Percentiles rank a stretch among this genome's conserved stretches.
Conservation (phyloP, 2,888 invertebrate species). For the Tuta absoluta region DNA sequence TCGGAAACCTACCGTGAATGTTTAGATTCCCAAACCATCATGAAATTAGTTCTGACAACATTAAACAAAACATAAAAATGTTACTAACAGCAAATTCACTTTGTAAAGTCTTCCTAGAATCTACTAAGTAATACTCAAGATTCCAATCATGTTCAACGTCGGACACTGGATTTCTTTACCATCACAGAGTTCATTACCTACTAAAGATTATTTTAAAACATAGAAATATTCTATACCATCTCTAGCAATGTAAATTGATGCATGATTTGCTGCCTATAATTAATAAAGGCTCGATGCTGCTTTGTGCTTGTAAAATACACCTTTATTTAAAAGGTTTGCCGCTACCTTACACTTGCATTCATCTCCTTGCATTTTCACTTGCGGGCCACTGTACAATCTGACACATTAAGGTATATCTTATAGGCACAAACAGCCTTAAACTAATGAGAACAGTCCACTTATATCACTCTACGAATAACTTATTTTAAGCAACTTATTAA, state of each 20-base stretch:
- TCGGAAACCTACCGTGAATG: slow-evolving; percentile 60
- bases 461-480: slow-evolving; percentile 17
- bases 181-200: slow-evolving; percentile 77
- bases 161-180: slow-evolving; percentile 62
- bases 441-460: slow-evolving; percentile 52
- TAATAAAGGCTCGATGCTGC: slow-evolving; percentile 60
- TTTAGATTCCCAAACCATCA: slow-evolving; percentile 70
- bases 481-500: slow-evolving; percentile 13
- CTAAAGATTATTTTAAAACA: slow-evolving; percentile 70
- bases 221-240: slow-evolving; percentile 67
- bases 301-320: slow-evolving; percentile 72
- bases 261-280: slow-evolving; percentile 68
- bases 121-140: slow-evolving; percentile 76
- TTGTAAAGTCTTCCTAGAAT: slow-evolving; percentile 66
- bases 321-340: slow-evolving; percentile 56
- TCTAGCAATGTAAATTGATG: slow-evolving; percentile 72
- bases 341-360: slow-evolving; percentile 67
- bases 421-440: slow-evolving; percentile 60
- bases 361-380: slow-evolving; percentile 73
- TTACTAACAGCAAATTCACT: slow-evolving; percentile 76
- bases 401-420: slow-evolving; percentile 66
- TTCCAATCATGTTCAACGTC: slow-evolving; percentile 68
- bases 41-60: slow-evolving; percentile 77
- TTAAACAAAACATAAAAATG: slow-evolving; percentile 76
- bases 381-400: slow-evolving; percentile 73